These are phyloP conservation scores for Hemaris fuciformis DNA, from an alignment of 2,888 invertebrate species.

Conservation along the genomic window DNA sequence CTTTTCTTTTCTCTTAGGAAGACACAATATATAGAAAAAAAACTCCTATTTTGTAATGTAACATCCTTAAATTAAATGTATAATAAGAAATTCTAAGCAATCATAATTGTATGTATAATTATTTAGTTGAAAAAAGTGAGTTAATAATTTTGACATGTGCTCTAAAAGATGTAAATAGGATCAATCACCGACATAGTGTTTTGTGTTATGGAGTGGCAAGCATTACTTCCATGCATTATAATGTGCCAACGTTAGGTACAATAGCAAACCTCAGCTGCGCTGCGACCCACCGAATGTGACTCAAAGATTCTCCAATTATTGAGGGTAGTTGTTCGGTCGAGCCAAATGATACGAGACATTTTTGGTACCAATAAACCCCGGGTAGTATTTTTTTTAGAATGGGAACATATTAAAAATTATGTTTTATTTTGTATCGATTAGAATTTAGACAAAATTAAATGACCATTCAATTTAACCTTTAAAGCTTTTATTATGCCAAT, in stretches of 20 bases:
- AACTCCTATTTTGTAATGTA: no score
- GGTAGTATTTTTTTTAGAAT: no score
- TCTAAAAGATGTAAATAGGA: neutral
- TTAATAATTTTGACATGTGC: no score
- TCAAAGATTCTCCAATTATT: neutral
- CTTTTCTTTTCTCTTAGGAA: neutral
- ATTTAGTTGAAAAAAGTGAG: no score
- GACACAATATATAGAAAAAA: no score
- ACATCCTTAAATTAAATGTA: neutral
- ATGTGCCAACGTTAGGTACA: slow-evolving; percentile 41
- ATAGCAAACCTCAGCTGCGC: neutral
- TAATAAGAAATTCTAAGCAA: no score
- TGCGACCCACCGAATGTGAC: neutral
- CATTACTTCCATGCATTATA: slow-evolving; percentile 53
- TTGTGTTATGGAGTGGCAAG: slow-evolving; percentile 17
- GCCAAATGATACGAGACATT: neutral
- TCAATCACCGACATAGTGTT: neutral
- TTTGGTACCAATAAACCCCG: no score
- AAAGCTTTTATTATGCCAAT: neutral
- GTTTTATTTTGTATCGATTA: no score
- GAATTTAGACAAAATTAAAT: no score
- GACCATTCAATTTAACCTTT: no score
- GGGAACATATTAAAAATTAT: no score
- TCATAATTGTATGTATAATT: no score
- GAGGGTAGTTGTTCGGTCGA: neutral